Evolutionary conservation across 2,113 vertebrate species (phyloP), one percentile per base, ranked within the genome.

Genomic region (Coreoperca whiteheadi): DNA sequence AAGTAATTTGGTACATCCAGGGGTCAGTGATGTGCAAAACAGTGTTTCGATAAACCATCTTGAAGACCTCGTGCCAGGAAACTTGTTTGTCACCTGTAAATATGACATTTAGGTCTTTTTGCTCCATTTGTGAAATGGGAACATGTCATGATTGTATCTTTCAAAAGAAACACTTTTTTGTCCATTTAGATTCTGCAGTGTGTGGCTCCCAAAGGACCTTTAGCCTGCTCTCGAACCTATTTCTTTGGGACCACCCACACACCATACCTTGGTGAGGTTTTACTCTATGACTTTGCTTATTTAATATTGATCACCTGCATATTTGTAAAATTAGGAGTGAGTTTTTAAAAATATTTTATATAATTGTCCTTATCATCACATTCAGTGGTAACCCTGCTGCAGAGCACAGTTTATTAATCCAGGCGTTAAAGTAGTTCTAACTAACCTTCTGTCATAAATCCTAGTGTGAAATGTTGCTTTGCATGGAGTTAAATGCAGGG

Each of bases 161-260:
- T 59, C 1, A 57, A 50, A 64, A 32, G 2, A 46, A 67, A 51
- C 30, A 6, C 23, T 4, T 32, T 43, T 82, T 60, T 74, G 21
- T 51, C 23, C 25, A 1, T 43, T n/a, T 30, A 99, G 98, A 94
- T 98, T 50, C 96, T 98, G 67, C 98, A 98, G 91, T 99, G 98
- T 60, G 96, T 98, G 14, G 96, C 97, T 87, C 97, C 98, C 15
- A 98, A 97, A 92, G 97, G 97, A 82, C 97, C 98, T 54, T 92
- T 99, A 60, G 94, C 97, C 83, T 99, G 98, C 90, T 96, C 97
- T 57, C 96, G 98, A 83, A 99, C 98, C 8, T 99, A 97, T 92
- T 98, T 99, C 91, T 98, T 99, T 89, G 98, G 97, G 87, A 95
- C 95, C 41, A 97, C 97, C 83, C 96, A 99, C 82, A 8, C 94